These are phyloP conservation scores for Diabrotica virgifera DNA, from an alignment of 1,140 invertebrate genomes.

Conservation along the genomic window DNA sequence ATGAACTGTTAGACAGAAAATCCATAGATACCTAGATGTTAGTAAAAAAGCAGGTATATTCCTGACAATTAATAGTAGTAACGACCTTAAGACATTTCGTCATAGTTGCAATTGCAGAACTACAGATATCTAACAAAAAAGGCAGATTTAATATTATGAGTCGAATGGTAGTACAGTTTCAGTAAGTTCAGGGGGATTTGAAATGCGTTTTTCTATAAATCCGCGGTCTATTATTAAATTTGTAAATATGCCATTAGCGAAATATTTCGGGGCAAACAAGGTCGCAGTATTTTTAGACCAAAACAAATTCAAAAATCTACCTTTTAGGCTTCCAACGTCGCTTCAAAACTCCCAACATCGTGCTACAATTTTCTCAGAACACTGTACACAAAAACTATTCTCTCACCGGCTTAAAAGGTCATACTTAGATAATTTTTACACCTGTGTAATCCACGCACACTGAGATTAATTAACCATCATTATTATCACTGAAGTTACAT, in stretches of 20 bases:
- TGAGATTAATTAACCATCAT: neutral
- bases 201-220: too few relatives aligned
- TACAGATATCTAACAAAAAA: too few relatives aligned
- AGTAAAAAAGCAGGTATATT: too few relatives aligned
- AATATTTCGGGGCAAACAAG: constrained; percentile 20
- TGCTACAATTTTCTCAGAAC: constrained; percentile 25
- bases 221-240: constrained; percentile 27
- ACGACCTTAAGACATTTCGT: too few relatives aligned
- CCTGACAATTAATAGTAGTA: too few relatives aligned
- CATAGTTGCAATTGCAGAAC: too few relatives aligned
- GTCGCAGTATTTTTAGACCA: constrained; percentile 22
- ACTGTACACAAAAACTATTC: constrained; percentile 31
- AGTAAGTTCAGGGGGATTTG: too few relatives aligned
- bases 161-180: too few relatives aligned
- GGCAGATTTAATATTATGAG: too few relatives aligned
- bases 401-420: constrained; percentile 27
- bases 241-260: constrained; percentile 22
- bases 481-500: neutral
- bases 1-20: too few relatives aligned
- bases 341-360: constrained; percentile 44
- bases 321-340: constrained; percentile 46
- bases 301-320: constrained; percentile 25
- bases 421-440: neutral
- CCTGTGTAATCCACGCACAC: neutral
- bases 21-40: too few relatives aligned